Evolutionary conservation across 2,888 invertebrate genomes (phyloP).

Genomic region (Hemicrepidius hirtus): DNA sequence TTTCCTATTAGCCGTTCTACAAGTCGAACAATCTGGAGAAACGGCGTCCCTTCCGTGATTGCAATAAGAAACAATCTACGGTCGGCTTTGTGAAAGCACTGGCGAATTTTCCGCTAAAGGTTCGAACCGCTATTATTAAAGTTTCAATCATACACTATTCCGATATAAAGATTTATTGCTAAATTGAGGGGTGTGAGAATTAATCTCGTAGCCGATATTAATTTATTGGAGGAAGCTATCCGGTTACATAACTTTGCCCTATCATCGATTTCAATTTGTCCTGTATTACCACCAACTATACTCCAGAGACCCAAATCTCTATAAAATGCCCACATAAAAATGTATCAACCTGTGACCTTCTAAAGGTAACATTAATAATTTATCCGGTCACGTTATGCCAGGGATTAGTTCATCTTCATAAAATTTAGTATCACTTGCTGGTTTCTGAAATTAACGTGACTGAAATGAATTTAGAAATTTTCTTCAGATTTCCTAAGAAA

Average conservation of each 20-base stretch:
- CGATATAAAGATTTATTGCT: conserved; percentile 15
- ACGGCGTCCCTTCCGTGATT: conserved; percentile 22
- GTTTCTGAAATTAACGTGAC: background rate
- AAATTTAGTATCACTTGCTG: conserved; percentile 4
- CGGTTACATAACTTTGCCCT: conserved; percentile 11
- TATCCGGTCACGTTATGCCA: background rate
- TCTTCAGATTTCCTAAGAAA: too few relatives aligned
- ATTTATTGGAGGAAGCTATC: conserved; percentile 20
- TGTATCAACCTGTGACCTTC: conserved; percentile 16
- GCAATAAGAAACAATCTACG: conserved; percentile 21
- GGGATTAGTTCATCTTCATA: background rate
- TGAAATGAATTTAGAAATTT: too few relatives aligned
- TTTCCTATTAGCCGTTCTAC: conserved; percentile 27
- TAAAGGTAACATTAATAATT: background rate
- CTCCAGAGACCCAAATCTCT: conserved; percentile 17
- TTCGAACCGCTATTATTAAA: background rate
- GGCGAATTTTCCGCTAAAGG: background rate
- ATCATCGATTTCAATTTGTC: conserved; percentile 30
- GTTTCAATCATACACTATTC: conserved; percentile 9
- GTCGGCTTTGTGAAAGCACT: background rate
- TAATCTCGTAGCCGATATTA: conserved; percentile 26
- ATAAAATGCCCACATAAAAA: conserved; percentile 23
- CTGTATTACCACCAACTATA: conserved; percentile 22
- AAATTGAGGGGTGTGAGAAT: conserved; percentile 1
- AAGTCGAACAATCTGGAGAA: conserved; percentile 18